Evolutionary conservation across 2,888 invertebrate genomes (phyloP).

Genomic region (Spilarctia lutea): DNA sequence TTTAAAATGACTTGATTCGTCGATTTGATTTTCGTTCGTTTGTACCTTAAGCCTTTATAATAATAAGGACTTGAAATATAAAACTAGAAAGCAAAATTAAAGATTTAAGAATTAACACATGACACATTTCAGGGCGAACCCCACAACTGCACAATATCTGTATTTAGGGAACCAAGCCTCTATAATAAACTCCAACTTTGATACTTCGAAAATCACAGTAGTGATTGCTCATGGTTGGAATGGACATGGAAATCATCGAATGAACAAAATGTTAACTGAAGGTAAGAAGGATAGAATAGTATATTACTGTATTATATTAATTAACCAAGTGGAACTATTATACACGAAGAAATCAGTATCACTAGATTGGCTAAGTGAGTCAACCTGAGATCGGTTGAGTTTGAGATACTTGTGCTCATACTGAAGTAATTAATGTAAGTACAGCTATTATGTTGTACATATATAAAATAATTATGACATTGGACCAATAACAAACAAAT

Average conservation of each 20-base stretch:
- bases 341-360: not conserved
- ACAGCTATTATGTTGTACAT: not conserved
- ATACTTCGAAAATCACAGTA: slow-evolving; percentile 50
- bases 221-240: slow-evolving; percentile 73
- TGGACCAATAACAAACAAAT: no score
- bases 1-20: no score
- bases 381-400: not conserved
- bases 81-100: no score
- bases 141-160: slow-evolving; percentile 55
- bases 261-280: slow-evolving; percentile 60
- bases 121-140: slow-evolving; percentile 58
- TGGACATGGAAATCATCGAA: slow-evolving; percentile 58
- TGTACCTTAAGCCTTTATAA: no score
- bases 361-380: not conserved
- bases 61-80: not conserved
- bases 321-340: slow-evolving; percentile 54
- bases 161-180: slow-evolving; percentile 57
- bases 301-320: slow-evolving; percentile 46
- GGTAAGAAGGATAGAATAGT: slow-evolving; percentile 57
- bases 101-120: not conserved
- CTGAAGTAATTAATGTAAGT: no score
- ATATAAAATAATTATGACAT: not conserved
- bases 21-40: no score
- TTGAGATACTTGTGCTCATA: not conserved
- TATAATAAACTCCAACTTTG: slow-evolving; percentile 62